Evolutionary conservation across 2,888 invertebrate genomes (phyloP), one percentile per base, ranked within the genome.

Genomic region (Linnaemya tessellans): DNA sequence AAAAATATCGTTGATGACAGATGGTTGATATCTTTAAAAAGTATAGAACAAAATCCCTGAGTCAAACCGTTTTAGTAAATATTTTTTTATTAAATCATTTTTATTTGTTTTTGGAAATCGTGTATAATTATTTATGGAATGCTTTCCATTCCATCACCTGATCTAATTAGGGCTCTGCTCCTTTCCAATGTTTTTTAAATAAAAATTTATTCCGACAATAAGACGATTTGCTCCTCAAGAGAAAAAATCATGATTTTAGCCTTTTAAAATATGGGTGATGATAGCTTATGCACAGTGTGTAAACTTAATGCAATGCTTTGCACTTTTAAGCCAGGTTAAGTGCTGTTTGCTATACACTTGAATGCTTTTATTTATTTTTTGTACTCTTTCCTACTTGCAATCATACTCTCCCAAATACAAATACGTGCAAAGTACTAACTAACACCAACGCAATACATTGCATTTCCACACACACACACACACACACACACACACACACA

Each of bases 281-380:
- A 74, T 68, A 35, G 67, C 74, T 80, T 80, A 67, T 80, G 71
- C 56, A 74, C 58, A 62, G 62, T 77, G 77, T 86, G 73, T 65
- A 80, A 77, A 84, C 80, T 78, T 78, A 84, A 84, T 84, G 86
- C 85, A 82, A 85, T 79, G 71, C 70, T 82, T 82, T 85, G 79
- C 82, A 85, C 80, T 86, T 84, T 84, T 80, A 80, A 87, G 87
- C 70, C 86, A 84, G 87, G 87, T 87, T 87, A 87, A 87, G 86
- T 86, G 87, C 84, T 86, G 82, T 85, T 85, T 85, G 79, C 82
- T 56, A 85, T 82, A 82, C 82, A 85, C 82, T 85, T 86, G 70
- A 73, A 82, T 80, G 60, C 58, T 74, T 80, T 46, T 60, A 54
- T 54, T 46, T 74, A 43, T 60, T 43, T 65, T 68, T 58, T 51